Percentiles rank a stretch among this genome's conserved stretches.
These are phyloP conservation scores for Macrotrachela quadricornifera DNA, from an alignment of 1,140 invertebrate species.

Conservation along the genomic window DNA sequence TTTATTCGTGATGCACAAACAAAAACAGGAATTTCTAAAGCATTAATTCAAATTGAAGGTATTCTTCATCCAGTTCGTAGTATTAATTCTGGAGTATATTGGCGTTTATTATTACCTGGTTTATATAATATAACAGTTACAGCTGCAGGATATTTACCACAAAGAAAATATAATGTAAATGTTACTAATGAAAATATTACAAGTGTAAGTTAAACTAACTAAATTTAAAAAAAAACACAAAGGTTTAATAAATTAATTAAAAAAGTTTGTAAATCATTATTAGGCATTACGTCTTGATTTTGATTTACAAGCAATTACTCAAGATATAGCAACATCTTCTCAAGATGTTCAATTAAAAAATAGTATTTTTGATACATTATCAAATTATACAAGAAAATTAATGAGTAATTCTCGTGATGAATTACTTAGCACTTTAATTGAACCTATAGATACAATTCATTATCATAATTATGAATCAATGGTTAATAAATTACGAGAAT, in stretches of 20 bases:
- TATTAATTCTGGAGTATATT: conserved; percentile 56
- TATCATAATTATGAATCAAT: conserved; percentile 2
- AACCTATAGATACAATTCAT: not conserved
- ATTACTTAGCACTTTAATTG: not conserved
- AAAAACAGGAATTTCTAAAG: conserved; percentile 45
- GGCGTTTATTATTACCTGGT: conserved; percentile 66
- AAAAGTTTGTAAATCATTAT: not conserved
- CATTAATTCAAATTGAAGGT: conserved; percentile 45
- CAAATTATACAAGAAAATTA: no score
- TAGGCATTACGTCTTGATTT: not conserved
- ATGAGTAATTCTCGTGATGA: not conserved
- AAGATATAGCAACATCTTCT: no score
- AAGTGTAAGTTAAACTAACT: no score
- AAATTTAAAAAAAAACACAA: no score
- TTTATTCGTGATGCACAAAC: conserved; percentile 52
- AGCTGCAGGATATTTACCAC: not conserved
- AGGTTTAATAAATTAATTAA: no score
- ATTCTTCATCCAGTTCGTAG: conserved; percentile 21
- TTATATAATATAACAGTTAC: conserved; percentile 35
- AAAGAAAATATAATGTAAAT: not conserved
- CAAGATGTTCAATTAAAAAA: no score
- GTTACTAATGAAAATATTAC: no score
- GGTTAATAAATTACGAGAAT: not conserved
- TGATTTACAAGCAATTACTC: not conserved
- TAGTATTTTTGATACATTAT: no score